Percentiles rank a stretch among this genome's conserved stretches.
phyloP scores from a whole-genome alignment of 1,140 invertebrate genomes.

The Drosophila fuyamai region DNA sequence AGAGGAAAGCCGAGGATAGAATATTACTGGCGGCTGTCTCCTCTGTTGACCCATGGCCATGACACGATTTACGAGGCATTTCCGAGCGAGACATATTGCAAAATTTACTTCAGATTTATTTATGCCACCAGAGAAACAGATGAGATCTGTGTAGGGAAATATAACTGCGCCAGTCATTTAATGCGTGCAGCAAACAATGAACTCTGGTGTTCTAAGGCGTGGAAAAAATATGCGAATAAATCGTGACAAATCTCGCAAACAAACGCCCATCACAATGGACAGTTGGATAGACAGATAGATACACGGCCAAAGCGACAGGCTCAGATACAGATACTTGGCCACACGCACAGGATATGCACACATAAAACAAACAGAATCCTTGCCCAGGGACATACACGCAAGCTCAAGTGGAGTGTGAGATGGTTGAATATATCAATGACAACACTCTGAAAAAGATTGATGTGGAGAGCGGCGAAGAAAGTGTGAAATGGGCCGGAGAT shows the following conservation, averaged over 20 bases:
- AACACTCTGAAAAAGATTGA: constrained; percentile 49
- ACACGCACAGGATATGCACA: constrained; percentile 46
- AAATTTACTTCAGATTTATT: constrained; percentile 84
- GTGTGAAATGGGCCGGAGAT: constrained; percentile 26
- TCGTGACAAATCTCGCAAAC: constrained; percentile 78
- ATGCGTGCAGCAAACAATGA: constrained; percentile 71
- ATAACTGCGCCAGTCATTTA: constrained; percentile 62
- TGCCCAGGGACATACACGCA: constrained; percentile 54
- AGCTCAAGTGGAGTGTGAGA: constrained; percentile 47
- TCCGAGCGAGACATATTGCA: constrained; percentile 82
- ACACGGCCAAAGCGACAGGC: constrained; percentile 59
- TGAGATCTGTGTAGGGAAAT: constrained; percentile 41
- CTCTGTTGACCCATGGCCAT: constrained; percentile 73
- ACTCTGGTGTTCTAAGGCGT: constrained; percentile 37
- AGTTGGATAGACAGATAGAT: constrained; percentile 68
- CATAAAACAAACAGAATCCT: constrained; percentile 73
- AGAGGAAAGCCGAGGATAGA: constrained; percentile 48
- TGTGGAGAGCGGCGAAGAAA: constrained; percentile 8
- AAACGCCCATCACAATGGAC: constrained; percentile 77
- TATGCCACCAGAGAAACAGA: constrained; percentile 55
- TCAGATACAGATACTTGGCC: constrained; percentile 37
- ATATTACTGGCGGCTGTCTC: constrained; percentile 66
- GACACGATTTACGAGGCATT: constrained; percentile 82
- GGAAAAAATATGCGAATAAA: constrained; percentile 67
- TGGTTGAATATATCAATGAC: constrained; percentile 55